Evolutionary conservation across 2,888 invertebrate species (phyloP).

Genomic region (Parnassius mnemosyne): DNA sequence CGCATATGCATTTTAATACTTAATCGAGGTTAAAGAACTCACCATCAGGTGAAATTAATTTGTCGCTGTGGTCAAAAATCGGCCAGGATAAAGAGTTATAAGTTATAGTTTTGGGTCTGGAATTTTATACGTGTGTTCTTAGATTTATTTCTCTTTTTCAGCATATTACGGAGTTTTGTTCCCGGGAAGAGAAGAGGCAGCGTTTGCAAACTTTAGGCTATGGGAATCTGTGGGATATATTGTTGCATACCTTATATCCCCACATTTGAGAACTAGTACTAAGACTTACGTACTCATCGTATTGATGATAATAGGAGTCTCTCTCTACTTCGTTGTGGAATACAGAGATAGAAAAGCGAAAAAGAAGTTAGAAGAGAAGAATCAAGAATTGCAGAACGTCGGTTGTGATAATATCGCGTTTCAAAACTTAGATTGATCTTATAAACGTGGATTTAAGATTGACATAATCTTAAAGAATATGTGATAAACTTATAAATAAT

Average conservation of each 20-base stretch:
- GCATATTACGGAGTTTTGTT: constrained; percentile 84
- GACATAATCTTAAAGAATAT: background rate
- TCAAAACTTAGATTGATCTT: constrained; percentile 45
- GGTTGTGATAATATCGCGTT: constrained; percentile 67
- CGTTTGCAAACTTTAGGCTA: constrained; percentile 85
- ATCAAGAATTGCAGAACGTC: constrained; percentile 39
- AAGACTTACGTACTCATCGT: constrained; percentile 78
- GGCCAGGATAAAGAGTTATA: no score
- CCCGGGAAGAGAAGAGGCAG: constrained; percentile 82
- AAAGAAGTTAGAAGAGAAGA: constrained; percentile 38
- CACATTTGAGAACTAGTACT: constrained; percentile 69
- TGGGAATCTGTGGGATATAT: constrained; percentile 86
- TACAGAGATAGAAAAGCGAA: constrained; percentile 46
- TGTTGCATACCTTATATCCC: constrained; percentile 81
- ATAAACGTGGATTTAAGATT: constrained; percentile 13
- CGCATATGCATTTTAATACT: no score
- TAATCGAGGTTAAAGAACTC: no score
- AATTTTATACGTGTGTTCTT: background rate
- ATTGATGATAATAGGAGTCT: constrained; percentile 72
- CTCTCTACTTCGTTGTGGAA: constrained; percentile 74
- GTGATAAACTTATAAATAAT: no score
- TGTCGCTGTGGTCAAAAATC: no score
- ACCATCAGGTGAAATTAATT: no score
- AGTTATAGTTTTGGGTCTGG: no score
- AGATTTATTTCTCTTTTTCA: constrained; percentile 39